Evolutionary conservation across 2,888 invertebrate species (phyloP), one percentile per base, ranked within the genome.

Genomic region (Adela reaumurella): DNA sequence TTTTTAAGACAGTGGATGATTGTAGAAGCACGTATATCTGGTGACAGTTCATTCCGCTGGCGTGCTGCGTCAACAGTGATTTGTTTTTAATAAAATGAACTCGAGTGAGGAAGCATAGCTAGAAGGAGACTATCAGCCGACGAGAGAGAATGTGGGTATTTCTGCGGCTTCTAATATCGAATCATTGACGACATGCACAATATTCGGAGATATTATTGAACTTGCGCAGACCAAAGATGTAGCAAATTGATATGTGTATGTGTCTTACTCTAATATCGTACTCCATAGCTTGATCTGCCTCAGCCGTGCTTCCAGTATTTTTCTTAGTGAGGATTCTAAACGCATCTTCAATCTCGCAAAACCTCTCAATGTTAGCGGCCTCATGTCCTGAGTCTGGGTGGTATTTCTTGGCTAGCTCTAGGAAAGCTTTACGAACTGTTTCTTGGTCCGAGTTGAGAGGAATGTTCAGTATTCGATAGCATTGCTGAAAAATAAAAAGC

Each of bases 301-400:
- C 83, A 68, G 45, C 84, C 49, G 62, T 66, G 46, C 61, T 64
- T 1, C 69, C 74, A 19, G 73, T 84, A 58, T 86, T 87, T 61
- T 87, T 85, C 56, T 85, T 85, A 57, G 86, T 84, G 2, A 92
- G 64, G 18, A 80, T 72, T 56, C 87, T 82, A 59, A 92, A 94
- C 0, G 94, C 92, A 60, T 82, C 77, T 62, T 92, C 90, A 50
- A 90, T 84, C 59, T 84, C 78, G 43, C 87, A 82, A 72, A 95
- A 94, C 64, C 86, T 89, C 29, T 83, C 81, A 45, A 83, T 79
- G 64, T 85, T 81, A n/a, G 92, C 89, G 54, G 89, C 85, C 0
- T 81, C 68, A 1, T 83, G 80, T 0, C 87, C 86, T 45, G 90
- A 89, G 60, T 95, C 95, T 0, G 95, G 94, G 67, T 95, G 94